Base-by-base conservation (phyloP, 1,140 invertebrate species). In the Trichonephila inaurata region DNA sequence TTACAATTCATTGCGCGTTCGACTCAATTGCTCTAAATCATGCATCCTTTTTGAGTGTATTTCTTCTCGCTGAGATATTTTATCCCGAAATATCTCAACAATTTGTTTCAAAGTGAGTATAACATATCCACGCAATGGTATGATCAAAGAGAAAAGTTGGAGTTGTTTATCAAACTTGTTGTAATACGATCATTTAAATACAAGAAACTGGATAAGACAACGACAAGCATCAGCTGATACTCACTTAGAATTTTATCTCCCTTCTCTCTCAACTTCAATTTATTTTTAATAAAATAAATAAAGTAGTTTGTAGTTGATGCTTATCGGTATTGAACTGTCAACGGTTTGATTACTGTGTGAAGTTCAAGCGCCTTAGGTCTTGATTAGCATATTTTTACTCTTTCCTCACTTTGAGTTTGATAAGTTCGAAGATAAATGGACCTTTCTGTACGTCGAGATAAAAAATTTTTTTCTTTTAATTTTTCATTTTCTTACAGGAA, bases 311-410 rank as follows among this genome's bases (percentile, higher is more conserved):
- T 33, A 33, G 72, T 33, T 18, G 72, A 77, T 77, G 24, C 33
- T 77, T 77, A 77, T 77, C 72, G 72, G 16, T 18, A 77, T 33
- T 40, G 28, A 33, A 28, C 28, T 77, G 72, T 77, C 72, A 77
- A 40, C 33, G 7, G 18, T 18, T 18, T 77, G 72, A 77, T 77
- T 77, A 77, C 72, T 33, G 16, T 40, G 72, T 77, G 24, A 77
- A 77, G 28, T 77, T 77, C 28, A 40, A 18, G 14, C 28, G 28
- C 24, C 16, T 77, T 40, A 33, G 28, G 6, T 14, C 72, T 33
- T 40, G 72, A 77, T 77, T 77, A 77, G 8, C 72, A 77, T 77
- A 77, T 77, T 77, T 18, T 69, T 77, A 77, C 28, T 77, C 28
- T 77, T 77, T 77, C 28, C 33, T 77, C 72, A 77, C 14, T 77